Base-by-base conservation (phyloP, 2,113 vertebrate species). In the Hypocryptadius cinnamomeus region DNA sequence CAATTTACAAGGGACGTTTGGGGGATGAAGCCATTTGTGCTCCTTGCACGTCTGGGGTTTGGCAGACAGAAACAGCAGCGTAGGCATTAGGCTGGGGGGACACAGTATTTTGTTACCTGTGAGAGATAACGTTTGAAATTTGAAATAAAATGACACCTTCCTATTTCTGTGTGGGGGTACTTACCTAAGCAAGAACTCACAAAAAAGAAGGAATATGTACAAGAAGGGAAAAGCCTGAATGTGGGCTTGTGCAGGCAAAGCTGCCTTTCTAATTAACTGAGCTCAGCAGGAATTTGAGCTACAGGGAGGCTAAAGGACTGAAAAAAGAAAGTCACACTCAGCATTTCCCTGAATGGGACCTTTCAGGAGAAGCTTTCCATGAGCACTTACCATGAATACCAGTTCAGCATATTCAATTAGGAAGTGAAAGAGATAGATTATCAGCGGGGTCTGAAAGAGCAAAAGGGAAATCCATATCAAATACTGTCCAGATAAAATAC, bases 381-480 rank as follows among this genome's bases (percentile, higher is more conserved):
- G 18, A 89, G 22, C 50, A 97, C 99, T 99, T 96, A 99, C 99
- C 98, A 99, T 99, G 92, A 99, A 99, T 31, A 99, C 99, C 79
- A 99, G 96, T 84, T 99, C 99, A 73, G 99, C 98, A 61, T 99
- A 99, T 91, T 99, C 99, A 94, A 99, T 98, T 92, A 99, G 77
- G 95, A 99, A 99, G 97, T 99, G 99, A 95, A 99, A 99, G 92
- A 99, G 97, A 97, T 99, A 99, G 95, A 99, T 99, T 94, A 98
- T 98, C 94, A 99, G 97, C 0, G 99, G 99, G 35, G 99, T 99
- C 99, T 99, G 68, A 35, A 97, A 68, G 85, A 96, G 31, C 73
- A 91, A 95, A 96, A 90, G 17, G 70, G 53, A 94, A 76, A 95
- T 42, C 27, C 35, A 30, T 27, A 33, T 95, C 87, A 96, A 91